phyloP scores from a whole-genome alignment of 1,140 invertebrate genomes.

The Drosophila miranda region DNA sequence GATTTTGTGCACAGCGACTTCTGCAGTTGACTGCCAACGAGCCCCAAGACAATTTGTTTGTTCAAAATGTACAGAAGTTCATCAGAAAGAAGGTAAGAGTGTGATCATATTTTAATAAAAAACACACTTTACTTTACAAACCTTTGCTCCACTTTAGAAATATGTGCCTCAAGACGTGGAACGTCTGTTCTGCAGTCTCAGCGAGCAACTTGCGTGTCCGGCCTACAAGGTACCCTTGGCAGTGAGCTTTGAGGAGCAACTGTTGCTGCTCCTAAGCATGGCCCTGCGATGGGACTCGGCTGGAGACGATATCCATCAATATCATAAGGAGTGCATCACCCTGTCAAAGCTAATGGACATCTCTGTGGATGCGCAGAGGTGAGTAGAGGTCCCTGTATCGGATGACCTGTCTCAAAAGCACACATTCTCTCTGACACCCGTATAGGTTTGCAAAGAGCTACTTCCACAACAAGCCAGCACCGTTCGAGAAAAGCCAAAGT shows the following conservation, averaged over 20 bases:
- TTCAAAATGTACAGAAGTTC: slow-evolving; percentile 50
- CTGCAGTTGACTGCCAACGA: slow-evolving; percentile 36
- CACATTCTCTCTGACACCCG: neutral
- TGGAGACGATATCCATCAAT: slow-evolving; percentile 30
- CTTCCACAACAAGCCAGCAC: slow-evolving; percentile 67
- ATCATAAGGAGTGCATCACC: slow-evolving; percentile 63
- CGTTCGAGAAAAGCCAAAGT: slow-evolving; percentile 42
- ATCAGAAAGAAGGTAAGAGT: slow-evolving; percentile 59
- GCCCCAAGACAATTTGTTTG: slow-evolving; percentile 47
- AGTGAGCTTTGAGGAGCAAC: slow-evolving; percentile 57
- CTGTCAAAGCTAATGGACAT: slow-evolving; percentile 61
- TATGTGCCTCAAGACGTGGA: slow-evolving; percentile 64
- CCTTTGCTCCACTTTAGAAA: slow-evolving; percentile 26
- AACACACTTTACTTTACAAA: neutral
- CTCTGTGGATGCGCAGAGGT: slow-evolving; percentile 62
- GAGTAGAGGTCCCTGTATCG: neutral
- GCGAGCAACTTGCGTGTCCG: slow-evolving; percentile 49
- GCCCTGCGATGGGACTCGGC: slow-evolving; percentile 40
- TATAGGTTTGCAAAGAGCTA: slow-evolving; percentile 73
- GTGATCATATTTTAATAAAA: neutral
- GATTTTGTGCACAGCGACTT: slow-evolving; percentile 48
- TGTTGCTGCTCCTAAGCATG: slow-evolving; percentile 64
- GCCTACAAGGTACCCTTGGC: slow-evolving; percentile 61
- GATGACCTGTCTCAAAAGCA: neutral
- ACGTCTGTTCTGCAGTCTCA: slow-evolving; percentile 50